A percentile compares a stretch with the other conserved stretches of the same genome.
Evolutionary conservation across 2,113 vertebrate species (phyloP).

Genomic region (Serilophus lunatus): DNA sequence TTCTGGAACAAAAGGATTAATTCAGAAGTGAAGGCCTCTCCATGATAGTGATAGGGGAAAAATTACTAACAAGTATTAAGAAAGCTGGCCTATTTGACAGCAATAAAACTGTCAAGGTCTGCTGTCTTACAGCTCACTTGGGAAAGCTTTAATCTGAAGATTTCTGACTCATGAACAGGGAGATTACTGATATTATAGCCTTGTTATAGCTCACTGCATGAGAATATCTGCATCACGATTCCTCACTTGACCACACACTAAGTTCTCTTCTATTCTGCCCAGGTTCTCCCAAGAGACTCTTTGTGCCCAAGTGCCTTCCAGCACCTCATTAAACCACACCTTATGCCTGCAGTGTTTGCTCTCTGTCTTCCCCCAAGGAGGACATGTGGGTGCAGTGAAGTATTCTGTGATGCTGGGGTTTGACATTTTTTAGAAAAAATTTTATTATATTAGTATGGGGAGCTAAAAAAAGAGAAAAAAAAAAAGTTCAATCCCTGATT

Average conservation of each 20-base stretch:
- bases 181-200: constrained; percentile 36
- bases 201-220: not conserved
- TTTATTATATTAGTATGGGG: not conserved
- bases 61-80: not conserved
- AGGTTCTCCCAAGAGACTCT: not conserved
- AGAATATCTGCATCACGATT: not conserved
- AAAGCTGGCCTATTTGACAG: not conserved
- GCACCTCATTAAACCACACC: not conserved
- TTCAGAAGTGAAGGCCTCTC: not conserved
- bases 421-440: not conserved
- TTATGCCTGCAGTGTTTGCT: not conserved
- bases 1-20: not conserved
- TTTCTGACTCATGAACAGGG: constrained; percentile 24
- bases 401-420: not conserved
- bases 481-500: not conserved
- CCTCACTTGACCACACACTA: not conserved
- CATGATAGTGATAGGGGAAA: not conserved
- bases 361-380: not conserved
- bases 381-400: not conserved
- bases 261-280: not conserved
- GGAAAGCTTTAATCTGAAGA: constrained; percentile 10
- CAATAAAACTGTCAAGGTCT: not conserved
- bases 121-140: not conserved
- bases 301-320: not conserved
- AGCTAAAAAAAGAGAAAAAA: too few relatives aligned